Base-by-base conservation (phyloP, 2,113 vertebrate species). In the Okapia johnstoni region DNA sequence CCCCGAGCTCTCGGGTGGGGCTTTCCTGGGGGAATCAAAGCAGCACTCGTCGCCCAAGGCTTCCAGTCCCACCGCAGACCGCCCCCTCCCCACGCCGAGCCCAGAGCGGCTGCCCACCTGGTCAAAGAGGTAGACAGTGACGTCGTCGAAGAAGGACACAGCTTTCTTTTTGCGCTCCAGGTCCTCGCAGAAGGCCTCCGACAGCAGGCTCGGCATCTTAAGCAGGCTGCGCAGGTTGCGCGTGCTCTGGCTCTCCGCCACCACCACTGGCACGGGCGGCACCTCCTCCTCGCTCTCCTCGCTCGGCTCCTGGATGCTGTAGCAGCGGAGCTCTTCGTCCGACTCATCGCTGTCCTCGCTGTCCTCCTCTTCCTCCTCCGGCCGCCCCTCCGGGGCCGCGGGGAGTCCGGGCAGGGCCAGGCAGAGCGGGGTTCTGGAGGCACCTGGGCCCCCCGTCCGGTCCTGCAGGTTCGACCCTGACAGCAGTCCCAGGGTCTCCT, bases 41-140 rank as follows among this genome's bases (percentile, higher is more conserved):
- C 10, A 13, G 16, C 19, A 4, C 4, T 25, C 76, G 87, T 63
- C 46, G 1, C 84, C 11, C 10, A 0, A 54, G 13, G 12, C 15
- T 40, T 3, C 8, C 50, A 28, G 2, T 1, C n/a, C 43, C 54
- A 19, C 6, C 4, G 0, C 61, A 25, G 40, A 0, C n/a, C 1
- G 14, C 26, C 10, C 19, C 0, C 36, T 36, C 13, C 13, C 33
- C 1, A 5, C 4, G 6, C 55, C 3, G 40, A 0, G 0, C 70
- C 43, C 0, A 0, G 13, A 12, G 52, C 5, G 0, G 40, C 54
- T 6, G 33, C 96, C 63, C 98, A 99, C 99, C 99, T 99, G 99
- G 98, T 99, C 99, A 16, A 99, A 99, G 98, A 99, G 99, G 98
- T 99, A 99, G 98, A 99, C 99, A 1, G 99, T 99, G 88, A 99